phyloP scores from a whole-genome alignment of 1,140 invertebrate genomes.

The Caenorhabditis tropicalis region DNA sequence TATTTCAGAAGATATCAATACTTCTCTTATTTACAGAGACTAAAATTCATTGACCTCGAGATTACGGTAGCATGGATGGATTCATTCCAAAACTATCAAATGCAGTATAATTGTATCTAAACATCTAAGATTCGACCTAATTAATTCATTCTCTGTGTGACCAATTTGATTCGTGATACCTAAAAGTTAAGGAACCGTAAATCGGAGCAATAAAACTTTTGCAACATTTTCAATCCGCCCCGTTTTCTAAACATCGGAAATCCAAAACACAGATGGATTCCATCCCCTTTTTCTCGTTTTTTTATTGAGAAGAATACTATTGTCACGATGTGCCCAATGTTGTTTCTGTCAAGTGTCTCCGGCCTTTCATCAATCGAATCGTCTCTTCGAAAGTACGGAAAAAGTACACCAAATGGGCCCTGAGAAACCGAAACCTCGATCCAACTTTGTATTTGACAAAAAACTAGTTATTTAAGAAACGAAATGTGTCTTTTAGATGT shows the following conservation, averaged over 20 bases:
- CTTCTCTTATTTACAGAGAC: too few species aligned
- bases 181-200: conserved; percentile 20
- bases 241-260: not conserved
- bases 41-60: too few species aligned
- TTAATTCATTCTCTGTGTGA: not conserved
- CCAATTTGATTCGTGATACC: conserved; percentile 25
- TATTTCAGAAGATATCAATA: too few species aligned
- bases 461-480: not conserved
- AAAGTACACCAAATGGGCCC: not conserved
- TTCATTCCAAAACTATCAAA: not conserved
- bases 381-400: not conserved
- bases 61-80: too few species aligned
- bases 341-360: not conserved
- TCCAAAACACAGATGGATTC: not conserved
- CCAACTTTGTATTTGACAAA: not conserved
- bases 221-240: not conserved
- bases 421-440: not conserved
- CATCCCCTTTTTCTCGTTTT: not conserved
- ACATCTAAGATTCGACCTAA: not conserved
- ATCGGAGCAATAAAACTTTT: conserved; percentile 10
- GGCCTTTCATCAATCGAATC: not conserved
- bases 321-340: not conserved
- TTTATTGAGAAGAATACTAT: not conserved
- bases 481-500: not conserved
- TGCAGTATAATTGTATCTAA: not conserved